phyloP scores from a whole-genome alignment of 2,888 invertebrate species.

The Trissoscelio sp. region DNA sequence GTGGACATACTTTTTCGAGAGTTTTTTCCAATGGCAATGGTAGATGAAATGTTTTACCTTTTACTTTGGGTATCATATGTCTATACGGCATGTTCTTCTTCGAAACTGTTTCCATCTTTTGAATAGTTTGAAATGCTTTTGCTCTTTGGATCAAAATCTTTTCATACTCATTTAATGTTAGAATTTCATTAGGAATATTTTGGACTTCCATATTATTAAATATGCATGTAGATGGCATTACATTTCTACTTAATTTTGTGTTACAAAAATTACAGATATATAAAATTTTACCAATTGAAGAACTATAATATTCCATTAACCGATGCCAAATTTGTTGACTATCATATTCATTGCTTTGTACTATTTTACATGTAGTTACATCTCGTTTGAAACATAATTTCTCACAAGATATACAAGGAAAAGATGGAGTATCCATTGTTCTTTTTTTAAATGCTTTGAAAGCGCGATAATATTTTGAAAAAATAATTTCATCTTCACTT shows the following conservation, averaged over 20 bases:
- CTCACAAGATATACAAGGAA: conserved; percentile 9
- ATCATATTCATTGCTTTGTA: conserved; percentile 1
- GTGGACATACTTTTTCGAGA: conserved; percentile 57
- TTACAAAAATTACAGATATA: conserved; percentile 22
- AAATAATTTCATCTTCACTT: conserved; percentile 18
- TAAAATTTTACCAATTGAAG: background rate
- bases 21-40: conserved; percentile 78
- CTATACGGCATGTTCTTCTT: conserved; percentile 71
- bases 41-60: conserved; percentile 74
- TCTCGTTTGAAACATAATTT: conserved; percentile 25
- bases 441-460: conserved; percentile 28
- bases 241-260: conserved; percentile 64
- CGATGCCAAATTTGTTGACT: conserved; percentile 23
- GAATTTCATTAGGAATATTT: conserved; percentile 67
- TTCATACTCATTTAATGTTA: conserved; percentile 72
- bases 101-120: conserved; percentile 74
- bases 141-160: conserved; percentile 74
- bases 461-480: background rate
- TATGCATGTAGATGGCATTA: conserved; percentile 72
- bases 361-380: background rate
- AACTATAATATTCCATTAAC: conserved; percentile 8
- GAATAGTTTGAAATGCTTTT: conserved; percentile 78
- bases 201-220: conserved; percentile 71
- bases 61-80: conserved; percentile 69
- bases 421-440: conserved; percentile 13